phyloP scores from a whole-genome alignment of 2,888 invertebrate species.

The Oscheius onirici region DNA sequence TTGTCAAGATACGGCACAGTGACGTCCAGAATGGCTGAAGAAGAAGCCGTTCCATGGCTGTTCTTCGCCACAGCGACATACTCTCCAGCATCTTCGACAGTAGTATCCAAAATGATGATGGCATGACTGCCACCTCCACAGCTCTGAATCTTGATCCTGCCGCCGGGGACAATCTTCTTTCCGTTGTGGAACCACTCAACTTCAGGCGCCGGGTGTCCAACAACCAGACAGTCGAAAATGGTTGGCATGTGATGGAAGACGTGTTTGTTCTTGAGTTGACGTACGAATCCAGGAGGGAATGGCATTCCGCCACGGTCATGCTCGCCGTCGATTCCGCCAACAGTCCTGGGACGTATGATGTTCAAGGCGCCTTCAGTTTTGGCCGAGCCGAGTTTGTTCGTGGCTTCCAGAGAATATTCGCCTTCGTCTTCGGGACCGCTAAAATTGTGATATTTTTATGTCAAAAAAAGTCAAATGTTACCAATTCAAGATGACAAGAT shows the following conservation, averaged over 20 bases:
- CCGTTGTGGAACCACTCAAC: constrained; percentile 73
- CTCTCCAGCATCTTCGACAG: constrained; percentile 69
- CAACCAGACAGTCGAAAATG: constrained; percentile 71
- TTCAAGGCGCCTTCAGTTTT: constrained; percentile 63
- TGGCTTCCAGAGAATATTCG: constrained; percentile 70
- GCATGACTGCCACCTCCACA: constrained; percentile 71
- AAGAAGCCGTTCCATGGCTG: constrained; percentile 65
- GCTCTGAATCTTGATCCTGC: constrained; percentile 72
- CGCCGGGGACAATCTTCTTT: constrained; percentile 73
- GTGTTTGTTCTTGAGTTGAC: constrained; percentile 71
- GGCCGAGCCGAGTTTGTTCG: constrained; percentile 71
- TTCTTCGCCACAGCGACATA: constrained; percentile 70
- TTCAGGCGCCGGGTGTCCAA: constrained; percentile 68
- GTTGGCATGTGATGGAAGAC: constrained; percentile 71
- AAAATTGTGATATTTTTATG: neutral
- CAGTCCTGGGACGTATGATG: constrained; percentile 64
- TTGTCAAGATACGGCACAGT: constrained; percentile 69
- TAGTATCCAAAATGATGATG: constrained; percentile 67
- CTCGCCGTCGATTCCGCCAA: constrained; percentile 46
- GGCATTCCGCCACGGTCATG: constrained; percentile 62
- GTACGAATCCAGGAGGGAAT: constrained; percentile 71
- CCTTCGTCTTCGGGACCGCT: constrained; percentile 70
- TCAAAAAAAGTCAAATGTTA: constrained; percentile 13
- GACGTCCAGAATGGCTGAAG: constrained; percentile 69
- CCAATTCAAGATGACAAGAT: constrained; percentile 68